Percentiles rank a stretch among this genome's conserved stretches.
phyloP scores from a whole-genome alignment of 2,888 invertebrate genomes.

The Callimorpha dominula region DNA sequence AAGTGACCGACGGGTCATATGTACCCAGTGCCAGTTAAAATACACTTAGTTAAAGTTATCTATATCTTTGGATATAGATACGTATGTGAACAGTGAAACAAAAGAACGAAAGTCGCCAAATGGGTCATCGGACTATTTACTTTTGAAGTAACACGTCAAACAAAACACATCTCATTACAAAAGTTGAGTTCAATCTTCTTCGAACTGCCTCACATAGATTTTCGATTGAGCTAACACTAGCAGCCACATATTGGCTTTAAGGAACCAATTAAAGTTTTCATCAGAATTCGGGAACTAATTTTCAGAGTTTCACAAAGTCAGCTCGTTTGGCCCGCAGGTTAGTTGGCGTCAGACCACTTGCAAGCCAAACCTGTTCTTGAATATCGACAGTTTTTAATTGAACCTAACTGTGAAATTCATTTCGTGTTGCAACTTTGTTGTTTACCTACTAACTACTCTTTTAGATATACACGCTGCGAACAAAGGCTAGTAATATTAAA shows the following conservation, averaged over 20 bases:
- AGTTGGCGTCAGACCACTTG: conserved; percentile 64
- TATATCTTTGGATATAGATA: neutral
- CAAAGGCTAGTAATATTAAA: neutral
- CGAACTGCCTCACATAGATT: conserved; percentile 55
- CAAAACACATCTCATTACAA: conserved; percentile 58
- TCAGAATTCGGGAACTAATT: conserved; percentile 83
- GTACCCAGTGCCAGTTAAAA: too few relatives aligned
- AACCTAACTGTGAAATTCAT: conserved; percentile 34
- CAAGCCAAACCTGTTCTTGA: conserved; percentile 63
- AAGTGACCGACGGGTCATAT: too few relatives aligned
- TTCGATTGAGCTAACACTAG: conserved; percentile 71
- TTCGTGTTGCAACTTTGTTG: conserved; percentile 40
- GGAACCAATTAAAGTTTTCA: conserved; percentile 85
- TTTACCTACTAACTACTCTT: conserved; percentile 24
- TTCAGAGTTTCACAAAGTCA: conserved; percentile 83
- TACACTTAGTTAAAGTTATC: too few relatives aligned
- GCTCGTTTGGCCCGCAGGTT: conserved; percentile 74
- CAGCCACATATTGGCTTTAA: conserved; percentile 78
- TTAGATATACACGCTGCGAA: neutral
- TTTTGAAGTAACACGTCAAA: conserved; percentile 41
- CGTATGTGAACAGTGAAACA: neutral
- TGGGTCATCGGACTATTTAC: conserved; percentile 35
- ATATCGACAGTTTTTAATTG: conserved; percentile 74
- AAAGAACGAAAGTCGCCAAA: conserved; percentile 18
- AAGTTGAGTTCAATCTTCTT: conserved; percentile 55